These are phyloP conservation scores for Chiroxiphia lanceolata DNA, from an alignment of 2,797 vertebrate species.

Conservation along the genomic window DNA sequence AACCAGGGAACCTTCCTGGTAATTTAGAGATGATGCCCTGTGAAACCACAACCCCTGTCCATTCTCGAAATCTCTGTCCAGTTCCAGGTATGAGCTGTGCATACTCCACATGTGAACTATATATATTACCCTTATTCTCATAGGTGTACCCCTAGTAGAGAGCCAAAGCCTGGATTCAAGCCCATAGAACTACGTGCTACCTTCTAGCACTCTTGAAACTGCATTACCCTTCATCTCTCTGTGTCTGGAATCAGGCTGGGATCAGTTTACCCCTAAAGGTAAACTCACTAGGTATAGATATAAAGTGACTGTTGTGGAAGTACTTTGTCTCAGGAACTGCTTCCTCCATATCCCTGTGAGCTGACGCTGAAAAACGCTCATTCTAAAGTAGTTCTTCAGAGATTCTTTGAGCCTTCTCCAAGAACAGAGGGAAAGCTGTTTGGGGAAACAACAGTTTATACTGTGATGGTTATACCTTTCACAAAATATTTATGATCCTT, in stretches of 20 bases:
- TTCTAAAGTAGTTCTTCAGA: not conserved
- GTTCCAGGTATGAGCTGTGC: not conserved
- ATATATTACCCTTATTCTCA: not conserved
- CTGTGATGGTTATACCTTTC: not conserved
- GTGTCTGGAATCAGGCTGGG: not conserved
- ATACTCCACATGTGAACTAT: not conserved
- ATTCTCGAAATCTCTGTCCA: not conserved
- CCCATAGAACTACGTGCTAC: not conserved
- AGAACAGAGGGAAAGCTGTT: not conserved
- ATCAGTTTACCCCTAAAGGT: not conserved
- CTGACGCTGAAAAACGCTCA: not conserved
- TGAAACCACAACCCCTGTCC: not conserved
- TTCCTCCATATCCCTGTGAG: not conserved
- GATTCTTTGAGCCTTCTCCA: not conserved
- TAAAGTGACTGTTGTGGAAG: not conserved
- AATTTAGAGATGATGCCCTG: not conserved
- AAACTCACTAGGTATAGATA: not conserved
- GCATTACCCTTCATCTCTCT: not conserved
- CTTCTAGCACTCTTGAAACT: not conserved
- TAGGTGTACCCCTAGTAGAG: not conserved
- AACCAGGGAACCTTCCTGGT: not conserved
- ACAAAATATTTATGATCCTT: not conserved
- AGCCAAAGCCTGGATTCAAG: not conserved
- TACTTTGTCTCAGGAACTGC: not conserved
- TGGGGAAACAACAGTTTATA: not conserved